A percentile compares a stretch with the other conserved stretches of the same genome.
Evolutionary conservation across 2,797 vertebrate species (phyloP).

Genomic region (Enteromius thamalakanensis): DNA sequence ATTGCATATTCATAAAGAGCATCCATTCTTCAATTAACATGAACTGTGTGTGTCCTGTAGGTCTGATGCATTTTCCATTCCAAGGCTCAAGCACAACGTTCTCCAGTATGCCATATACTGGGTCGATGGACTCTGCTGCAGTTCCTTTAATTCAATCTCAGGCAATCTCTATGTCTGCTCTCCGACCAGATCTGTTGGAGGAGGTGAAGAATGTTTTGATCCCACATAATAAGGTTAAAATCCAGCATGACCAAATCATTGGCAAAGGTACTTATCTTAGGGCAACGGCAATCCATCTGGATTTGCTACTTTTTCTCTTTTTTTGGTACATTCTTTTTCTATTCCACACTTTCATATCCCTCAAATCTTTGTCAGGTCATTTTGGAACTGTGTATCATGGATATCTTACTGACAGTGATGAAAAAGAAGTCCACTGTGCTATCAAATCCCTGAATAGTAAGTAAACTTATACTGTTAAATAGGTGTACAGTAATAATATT

Average conservation of each 20-base stretch:
- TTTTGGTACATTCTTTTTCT: not conserved
- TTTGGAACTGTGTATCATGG: slow-evolving; percentile 97
- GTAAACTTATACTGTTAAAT: slow-evolving; percentile 58
- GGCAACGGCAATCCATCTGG: not conserved
- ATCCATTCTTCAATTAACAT: not conserved
- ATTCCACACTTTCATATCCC: not conserved
- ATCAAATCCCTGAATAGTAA: slow-evolving; percentile 95
- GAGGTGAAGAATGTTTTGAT: slow-evolving; percentile 96
- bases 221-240: slow-evolving; percentile 81
- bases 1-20: not conserved
- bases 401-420: slow-evolving; percentile 82
- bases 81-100: slow-evolving; percentile 63
- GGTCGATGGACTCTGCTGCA: slow-evolving; percentile 71
- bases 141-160: slow-evolving; percentile 79
- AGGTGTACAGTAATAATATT: not conserved
- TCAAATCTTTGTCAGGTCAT: slow-evolving; percentile 79
- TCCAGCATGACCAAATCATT: slow-evolving; percentile 84
- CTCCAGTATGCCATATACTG: slow-evolving; percentile 67
- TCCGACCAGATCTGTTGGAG: slow-evolving; percentile 82
- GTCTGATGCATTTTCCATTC: slow-evolving; percentile 64
- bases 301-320: not conserved
- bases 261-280: slow-evolving; percentile 85
- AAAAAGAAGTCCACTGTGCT: slow-evolving; percentile 88
- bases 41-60: slow-evolving; percentile 35
- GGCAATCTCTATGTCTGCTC: slow-evolving; percentile 77